phyloP scores from a whole-genome alignment of 1,140 invertebrate species.

The Drosophila sechellia region DNA sequence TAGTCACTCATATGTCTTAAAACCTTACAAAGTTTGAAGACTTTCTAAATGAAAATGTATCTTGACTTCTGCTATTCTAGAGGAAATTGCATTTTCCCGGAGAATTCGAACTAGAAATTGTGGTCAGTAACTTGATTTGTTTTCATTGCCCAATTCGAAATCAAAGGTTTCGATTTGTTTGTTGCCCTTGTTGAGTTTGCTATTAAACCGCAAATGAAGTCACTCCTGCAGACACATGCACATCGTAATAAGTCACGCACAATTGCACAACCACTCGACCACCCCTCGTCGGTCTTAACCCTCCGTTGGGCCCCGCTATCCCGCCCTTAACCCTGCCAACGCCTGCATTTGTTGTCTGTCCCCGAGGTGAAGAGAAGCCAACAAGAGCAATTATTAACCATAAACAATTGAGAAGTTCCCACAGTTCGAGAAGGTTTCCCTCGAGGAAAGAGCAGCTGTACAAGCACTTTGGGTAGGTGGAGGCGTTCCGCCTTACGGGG shows the following conservation, averaged over 20 bases:
- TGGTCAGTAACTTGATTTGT: not conserved
- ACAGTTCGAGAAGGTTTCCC: slow-evolving; percentile 70
- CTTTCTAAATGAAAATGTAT: not conserved
- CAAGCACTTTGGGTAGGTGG: slow-evolving; percentile 30
- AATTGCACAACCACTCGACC: slow-evolving; percentile 67
- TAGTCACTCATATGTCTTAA: too few relatives aligned
- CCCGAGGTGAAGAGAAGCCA: slow-evolving; percentile 76
- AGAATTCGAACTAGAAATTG: slow-evolving; percentile 1
- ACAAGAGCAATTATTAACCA: slow-evolving; percentile 82
- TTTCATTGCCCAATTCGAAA: slow-evolving; percentile 19
- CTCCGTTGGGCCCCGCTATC: not conserved
- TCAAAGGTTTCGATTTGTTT: slow-evolving; percentile 38
- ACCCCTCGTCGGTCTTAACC: slow-evolving; percentile 13
- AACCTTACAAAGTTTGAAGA: not conserved
- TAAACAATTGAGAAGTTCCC: slow-evolving; percentile 82
- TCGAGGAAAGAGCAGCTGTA: slow-evolving; percentile 71
- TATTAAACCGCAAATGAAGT: slow-evolving; percentile 69
- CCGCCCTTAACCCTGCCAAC: slow-evolving; percentile 7
- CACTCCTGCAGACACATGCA: slow-evolving; percentile 37
- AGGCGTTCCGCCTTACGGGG: slow-evolving; percentile 13
- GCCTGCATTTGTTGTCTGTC: slow-evolving; percentile 28
- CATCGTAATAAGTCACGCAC: slow-evolving; percentile 63
- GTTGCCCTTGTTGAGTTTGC: slow-evolving; percentile 39
- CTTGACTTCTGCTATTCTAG: not conserved
- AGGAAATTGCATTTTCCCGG: not conserved